These are phyloP conservation scores for Drosophila fuyamai DNA, from an alignment of 1,140 invertebrate genomes.

Conservation along the genomic window DNA sequence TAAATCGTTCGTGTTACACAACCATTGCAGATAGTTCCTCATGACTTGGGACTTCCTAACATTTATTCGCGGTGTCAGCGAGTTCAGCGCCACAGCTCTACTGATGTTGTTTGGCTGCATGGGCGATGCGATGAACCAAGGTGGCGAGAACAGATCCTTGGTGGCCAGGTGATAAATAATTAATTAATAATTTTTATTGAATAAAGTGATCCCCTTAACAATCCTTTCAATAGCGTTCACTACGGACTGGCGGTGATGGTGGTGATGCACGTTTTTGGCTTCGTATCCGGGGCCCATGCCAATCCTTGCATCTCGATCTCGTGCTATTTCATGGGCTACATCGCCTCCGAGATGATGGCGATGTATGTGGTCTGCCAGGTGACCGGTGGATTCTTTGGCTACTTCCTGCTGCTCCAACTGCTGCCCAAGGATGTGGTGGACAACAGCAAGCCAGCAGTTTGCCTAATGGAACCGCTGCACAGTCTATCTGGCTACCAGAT, in stretches of 20 bases:
- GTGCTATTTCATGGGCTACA: constrained; percentile 50
- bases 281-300: constrained; percentile 59
- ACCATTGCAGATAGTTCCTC: background rate
- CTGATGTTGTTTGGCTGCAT: constrained; percentile 55
- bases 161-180: constrained; percentile 6
- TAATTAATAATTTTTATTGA: background rate
- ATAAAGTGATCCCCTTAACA: background rate
- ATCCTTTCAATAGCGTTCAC: constrained; percentile 13
- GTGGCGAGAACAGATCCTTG: constrained; percentile 2
- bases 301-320: constrained; percentile 58
- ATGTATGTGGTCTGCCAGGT: constrained; percentile 48
- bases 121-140: constrained; percentile 3
- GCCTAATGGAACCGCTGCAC: constrained; percentile 37
- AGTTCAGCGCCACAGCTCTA: constrained; percentile 44
- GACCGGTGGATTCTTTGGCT: constrained; percentile 29
- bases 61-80: constrained; percentile 46
- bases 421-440: constrained; percentile 36
- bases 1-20: constrained; percentile 8
- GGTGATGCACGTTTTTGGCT: constrained; percentile 56
- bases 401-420: constrained; percentile 33
- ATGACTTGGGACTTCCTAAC: constrained; percentile 27
- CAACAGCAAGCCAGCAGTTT: constrained; percentile 21
- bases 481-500: constrained; percentile 22
- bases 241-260: constrained; percentile 39
- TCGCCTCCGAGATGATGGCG: constrained; percentile 27